Evolutionary conservation across 1,140 invertebrate species (phyloP), one percentile per base, ranked within the genome.

Genomic region (Drosophila setifemur): DNA sequence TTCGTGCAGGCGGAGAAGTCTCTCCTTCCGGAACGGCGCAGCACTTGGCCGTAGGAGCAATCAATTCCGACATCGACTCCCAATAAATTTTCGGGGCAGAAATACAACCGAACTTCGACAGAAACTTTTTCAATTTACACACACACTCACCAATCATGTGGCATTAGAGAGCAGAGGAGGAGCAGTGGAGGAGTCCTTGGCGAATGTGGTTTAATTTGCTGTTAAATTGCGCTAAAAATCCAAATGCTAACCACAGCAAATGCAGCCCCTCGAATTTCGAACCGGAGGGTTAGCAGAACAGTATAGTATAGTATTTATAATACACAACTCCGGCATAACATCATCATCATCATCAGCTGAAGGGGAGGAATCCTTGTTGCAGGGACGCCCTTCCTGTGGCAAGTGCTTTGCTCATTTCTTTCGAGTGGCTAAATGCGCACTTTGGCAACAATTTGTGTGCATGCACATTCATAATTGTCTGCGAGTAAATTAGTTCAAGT

Each of bases 41-140:
- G 33, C 35, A 33, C 16, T 69, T 49, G 25, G 37, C 37, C 48
- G 61, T 44, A 37, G 47, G 39, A 52, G 66, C 60, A 71, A 86
- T 85, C 77, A 77, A 82, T 82, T 81, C 55, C 63, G 21, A 55
- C 73, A 68, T 55, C 43, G 69, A 47, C 57, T 67, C 71, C 55
- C 81, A 74, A 83, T 83, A 83, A 86, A 83, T 85, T 86, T 63
- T 4, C 33, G 33, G 16, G 43, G 61, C 35, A 52, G 45, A 66
- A 78, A 63, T 54, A 83, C 74, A 79, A 71, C 35, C 53, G 19
- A 86, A 79, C 81, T 79, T 87, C 71, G 50, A 48, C 64, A 67
- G 66, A 86, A 85, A 86, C 81, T 85, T 85, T 85, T 85, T 86
- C 81, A 85, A 85, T 85, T 86, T 86, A 49, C 53, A 50, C 67